phyloP scores from a whole-genome alignment of 2,888 invertebrate genomes.

The Lacanobia wlatinum region DNA sequence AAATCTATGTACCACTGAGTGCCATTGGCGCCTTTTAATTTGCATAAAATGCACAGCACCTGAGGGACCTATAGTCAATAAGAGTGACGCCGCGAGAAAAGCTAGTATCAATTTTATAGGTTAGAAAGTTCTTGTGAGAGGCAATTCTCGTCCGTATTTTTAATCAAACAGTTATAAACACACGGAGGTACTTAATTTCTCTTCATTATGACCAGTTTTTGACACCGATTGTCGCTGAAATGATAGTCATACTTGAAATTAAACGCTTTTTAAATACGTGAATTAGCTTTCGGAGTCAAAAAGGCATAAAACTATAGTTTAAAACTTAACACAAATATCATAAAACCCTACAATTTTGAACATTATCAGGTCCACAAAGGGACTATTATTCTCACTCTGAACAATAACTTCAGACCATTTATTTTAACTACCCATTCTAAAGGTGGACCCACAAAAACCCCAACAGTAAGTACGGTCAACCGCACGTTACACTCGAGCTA shows the following conservation, averaged over 20 bases:
- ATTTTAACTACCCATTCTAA: conserved; percentile 37
- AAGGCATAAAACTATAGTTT: conserved; percentile 1
- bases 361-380: conserved; percentile 17
- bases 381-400: neutral
- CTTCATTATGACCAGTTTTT: too few species aligned
- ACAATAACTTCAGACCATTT: conserved; percentile 40
- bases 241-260: too few species aligned
- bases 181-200: too few species aligned
- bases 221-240: too few species aligned
- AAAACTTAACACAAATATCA: neutral
- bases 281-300: neutral
- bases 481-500: neutral
- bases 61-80: too few species aligned
- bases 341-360: conserved; percentile 13
- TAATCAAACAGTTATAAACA: too few species aligned
- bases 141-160: too few species aligned
- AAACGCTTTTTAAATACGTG: too few species aligned
- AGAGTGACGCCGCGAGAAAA: neutral
- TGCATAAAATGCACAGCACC: too few species aligned
- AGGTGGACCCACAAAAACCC: conserved; percentile 41
- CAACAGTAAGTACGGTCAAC: conserved; percentile 16
- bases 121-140: too few species aligned
- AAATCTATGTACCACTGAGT: too few species aligned
- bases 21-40: too few species aligned
- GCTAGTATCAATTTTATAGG: neutral